Conservation (phyloP, 1,140 invertebrate genomes). For the Euwallacea fornicatus region DNA sequence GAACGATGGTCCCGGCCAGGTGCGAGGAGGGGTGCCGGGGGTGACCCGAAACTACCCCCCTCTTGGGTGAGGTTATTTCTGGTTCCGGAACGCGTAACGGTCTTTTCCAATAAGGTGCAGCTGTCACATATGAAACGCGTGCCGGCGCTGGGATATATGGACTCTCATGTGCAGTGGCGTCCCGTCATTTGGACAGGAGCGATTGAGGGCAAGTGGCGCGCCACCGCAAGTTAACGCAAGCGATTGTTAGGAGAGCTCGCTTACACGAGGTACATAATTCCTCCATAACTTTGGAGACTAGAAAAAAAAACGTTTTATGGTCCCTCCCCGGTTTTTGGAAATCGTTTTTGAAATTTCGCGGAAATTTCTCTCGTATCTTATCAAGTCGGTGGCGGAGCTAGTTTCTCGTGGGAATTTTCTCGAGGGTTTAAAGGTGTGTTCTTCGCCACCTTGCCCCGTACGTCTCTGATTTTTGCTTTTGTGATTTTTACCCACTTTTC, state of each 20-base stretch:
- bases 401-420: too few species aligned
- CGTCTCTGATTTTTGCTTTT: too few species aligned
- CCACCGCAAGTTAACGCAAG: neutral
- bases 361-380: too few species aligned
- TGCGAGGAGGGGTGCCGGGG: slow-evolving; percentile 27
- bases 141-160: slow-evolving; percentile 34
- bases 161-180: slow-evolving; percentile 3
- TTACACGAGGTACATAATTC: too few species aligned
- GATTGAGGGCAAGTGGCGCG: neutral
- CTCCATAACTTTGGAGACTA: too few species aligned
- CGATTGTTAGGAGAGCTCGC: neutral
- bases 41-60: slow-evolving; percentile 21
- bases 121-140: slow-evolving; percentile 40
- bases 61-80: slow-evolving; percentile 10
- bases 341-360: too few species aligned
- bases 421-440: too few species aligned
- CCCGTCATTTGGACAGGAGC: neutral
- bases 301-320: too few species aligned
- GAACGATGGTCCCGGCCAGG: slow-evolving; percentile 35
- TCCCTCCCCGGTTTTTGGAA: too few species aligned
- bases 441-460: too few species aligned
- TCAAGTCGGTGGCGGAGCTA: too few species aligned
- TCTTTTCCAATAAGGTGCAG: slow-evolving; percentile 39
- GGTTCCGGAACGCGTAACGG: slow-evolving; percentile 39
- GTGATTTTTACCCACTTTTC: too few species aligned